These are phyloP conservation scores for Urocynchramus pylzowi DNA, from an alignment of 2,113 vertebrate genomes.

Conservation along the genomic window DNA sequence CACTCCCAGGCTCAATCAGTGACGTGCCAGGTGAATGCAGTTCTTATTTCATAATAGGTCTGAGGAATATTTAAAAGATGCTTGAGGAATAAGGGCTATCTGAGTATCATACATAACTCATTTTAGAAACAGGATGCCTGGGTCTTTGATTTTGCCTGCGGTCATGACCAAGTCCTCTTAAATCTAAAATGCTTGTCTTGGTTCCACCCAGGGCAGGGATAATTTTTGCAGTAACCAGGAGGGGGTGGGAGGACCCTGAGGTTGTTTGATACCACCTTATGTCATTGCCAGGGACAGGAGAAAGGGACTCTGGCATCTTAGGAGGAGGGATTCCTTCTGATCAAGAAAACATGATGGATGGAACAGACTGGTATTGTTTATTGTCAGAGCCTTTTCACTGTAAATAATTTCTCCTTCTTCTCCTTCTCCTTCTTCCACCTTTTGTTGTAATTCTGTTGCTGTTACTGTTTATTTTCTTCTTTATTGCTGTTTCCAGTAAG, in stretches of 20 bases:
- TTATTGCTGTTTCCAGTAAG: neutral
- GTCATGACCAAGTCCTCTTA: neutral
- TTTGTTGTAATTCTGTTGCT: neutral
- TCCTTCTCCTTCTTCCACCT: neutral
- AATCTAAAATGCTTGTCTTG: neutral
- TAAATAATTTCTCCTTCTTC: neutral
- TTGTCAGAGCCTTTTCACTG: neutral
- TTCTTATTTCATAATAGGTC: neutral
- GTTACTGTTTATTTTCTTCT: neutral
- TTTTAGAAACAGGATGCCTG: neutral
- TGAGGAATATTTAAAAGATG: neutral
- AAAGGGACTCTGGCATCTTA: neutral
- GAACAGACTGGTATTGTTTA: neutral
- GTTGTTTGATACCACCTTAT: neutral
- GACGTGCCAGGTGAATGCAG: neutral
- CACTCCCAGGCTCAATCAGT: neutral
- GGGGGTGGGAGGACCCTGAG: neutral
- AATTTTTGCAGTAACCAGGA: neutral
- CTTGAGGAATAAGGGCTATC: neutral
- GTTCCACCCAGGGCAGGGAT: neutral
- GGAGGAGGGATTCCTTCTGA: neutral
- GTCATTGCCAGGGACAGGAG: neutral
- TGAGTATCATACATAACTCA: neutral
- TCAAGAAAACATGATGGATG: rapidly evolving
- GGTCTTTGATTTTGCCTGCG: neutral